phyloP scores from a whole-genome alignment of 64 coral and sea anemone species.

The Stylophora pistillata region DNA sequence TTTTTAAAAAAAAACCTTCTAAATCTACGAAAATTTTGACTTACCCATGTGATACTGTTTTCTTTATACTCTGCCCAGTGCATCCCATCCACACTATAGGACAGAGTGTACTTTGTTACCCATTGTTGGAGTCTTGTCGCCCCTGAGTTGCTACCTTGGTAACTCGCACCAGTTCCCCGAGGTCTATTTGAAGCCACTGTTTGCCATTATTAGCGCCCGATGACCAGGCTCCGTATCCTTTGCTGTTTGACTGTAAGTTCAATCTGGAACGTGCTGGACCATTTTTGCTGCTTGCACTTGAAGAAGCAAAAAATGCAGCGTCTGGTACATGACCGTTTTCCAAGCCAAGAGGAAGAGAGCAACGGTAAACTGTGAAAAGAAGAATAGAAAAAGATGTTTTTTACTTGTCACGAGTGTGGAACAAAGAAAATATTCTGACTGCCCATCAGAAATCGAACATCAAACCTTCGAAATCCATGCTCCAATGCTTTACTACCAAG shows the following conservation, averaged over 20 bases:
- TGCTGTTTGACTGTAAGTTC: conserved; percentile 13
- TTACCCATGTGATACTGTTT: conserved; percentile 25
- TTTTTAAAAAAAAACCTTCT: no score
- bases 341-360: conserved; percentile 20
- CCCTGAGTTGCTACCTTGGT: conserved; percentile 31
- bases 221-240: conserved; percentile 2
- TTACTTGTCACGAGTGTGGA: no score
- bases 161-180: conserved; percentile 9
- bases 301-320: conserved; percentile 26
- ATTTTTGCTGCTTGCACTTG: not conserved
- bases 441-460: not conserved
- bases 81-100: conserved; percentile 14
- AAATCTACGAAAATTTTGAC: not conserved
- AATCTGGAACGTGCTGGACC: not conserved
- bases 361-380: conserved; percentile 16
- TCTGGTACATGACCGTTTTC: conserved; percentile 36
- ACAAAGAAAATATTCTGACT: not conserved
- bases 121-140: not conserved
- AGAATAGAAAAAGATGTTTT: not conserved
- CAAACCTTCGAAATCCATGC: no score
- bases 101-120: conserved; percentile 27
- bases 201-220: not conserved
- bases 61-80: conserved; percentile 35
- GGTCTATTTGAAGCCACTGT: conserved; percentile 35
- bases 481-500: no score